A percentile compares a stretch with the other conserved stretches of the same genome.
Evolutionary conservation across 2,888 invertebrate genomes (phyloP).

Genomic region (Dyspetes luteomarginatus): DNA sequence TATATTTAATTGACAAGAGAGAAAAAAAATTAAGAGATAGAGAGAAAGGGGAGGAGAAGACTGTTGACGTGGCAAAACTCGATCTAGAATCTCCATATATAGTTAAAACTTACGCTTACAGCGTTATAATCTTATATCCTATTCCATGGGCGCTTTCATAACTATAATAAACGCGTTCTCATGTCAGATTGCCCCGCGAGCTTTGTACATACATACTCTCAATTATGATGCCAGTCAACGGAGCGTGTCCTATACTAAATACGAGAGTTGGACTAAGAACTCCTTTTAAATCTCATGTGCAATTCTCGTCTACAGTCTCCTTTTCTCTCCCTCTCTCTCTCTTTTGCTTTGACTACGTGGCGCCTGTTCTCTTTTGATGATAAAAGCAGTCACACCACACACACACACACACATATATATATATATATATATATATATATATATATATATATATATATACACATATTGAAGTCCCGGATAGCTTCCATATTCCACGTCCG

Average conservation of each 20-base stretch:
- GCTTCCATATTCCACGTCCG: slow-evolving; percentile 41
- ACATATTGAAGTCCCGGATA: slow-evolving; percentile 19
- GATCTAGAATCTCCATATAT: slow-evolving; percentile 45
- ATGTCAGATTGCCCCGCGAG: slow-evolving; percentile 43
- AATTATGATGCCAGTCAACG: slow-evolving; percentile 63
- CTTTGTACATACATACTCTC: slow-evolving; percentile 43
- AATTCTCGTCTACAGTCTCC: slow-evolving; percentile 10
- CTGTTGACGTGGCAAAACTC: slow-evolving; percentile 29
- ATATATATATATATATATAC: not conserved
- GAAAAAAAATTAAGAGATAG: not conserved
- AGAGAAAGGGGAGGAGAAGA: slow-evolving; percentile 6
- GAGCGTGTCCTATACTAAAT: slow-evolving; percentile 60
- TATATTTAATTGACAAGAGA: slow-evolving; percentile 35
- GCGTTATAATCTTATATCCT: slow-evolving; percentile 47
- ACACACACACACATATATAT: slow-evolving; percentile 12
- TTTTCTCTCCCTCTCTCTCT: not conserved
- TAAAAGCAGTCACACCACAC: slow-evolving; percentile 43
- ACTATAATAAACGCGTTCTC: slow-evolving; percentile 63
- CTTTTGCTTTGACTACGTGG: slow-evolving; percentile 54
- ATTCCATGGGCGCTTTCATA: slow-evolving; percentile 39
- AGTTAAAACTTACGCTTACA: slow-evolving; percentile 25
- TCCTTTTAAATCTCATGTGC: not conserved
- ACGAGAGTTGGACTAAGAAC: slow-evolving; percentile 11
- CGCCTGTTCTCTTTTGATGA: slow-evolving; percentile 59
- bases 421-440: slow-evolving; percentile 6